These are phyloP conservation scores for Nothocercus nigrocapillus DNA, from an alignment of 2,113 vertebrate species.

Conservation along the genomic window DNA sequence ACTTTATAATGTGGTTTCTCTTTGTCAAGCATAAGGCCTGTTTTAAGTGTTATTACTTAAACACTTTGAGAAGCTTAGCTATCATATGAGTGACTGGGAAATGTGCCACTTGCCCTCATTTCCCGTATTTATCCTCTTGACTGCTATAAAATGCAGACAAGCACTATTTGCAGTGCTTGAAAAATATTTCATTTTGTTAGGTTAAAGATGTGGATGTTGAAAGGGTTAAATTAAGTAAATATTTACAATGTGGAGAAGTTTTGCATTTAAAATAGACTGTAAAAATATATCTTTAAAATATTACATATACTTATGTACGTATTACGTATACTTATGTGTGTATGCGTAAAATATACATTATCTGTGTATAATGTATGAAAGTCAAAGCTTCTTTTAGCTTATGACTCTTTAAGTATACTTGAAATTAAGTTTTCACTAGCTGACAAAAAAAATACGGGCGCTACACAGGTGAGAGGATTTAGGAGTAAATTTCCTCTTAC, in stretches of 20 bases:
- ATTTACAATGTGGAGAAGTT: background rate
- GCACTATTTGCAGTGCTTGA: background rate
- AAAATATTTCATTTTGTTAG: background rate
- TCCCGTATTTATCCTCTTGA: background rate
- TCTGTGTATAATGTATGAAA: background rate
- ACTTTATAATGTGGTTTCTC: background rate
- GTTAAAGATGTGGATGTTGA: background rate
- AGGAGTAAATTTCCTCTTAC: background rate
- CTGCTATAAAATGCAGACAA: background rate
- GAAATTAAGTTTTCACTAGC: background rate
- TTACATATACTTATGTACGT: too few relatives aligned
- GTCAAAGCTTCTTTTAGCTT: background rate
- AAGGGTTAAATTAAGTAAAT: background rate
- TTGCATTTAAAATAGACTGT: background rate
- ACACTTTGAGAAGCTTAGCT: background rate
- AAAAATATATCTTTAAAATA: background rate
- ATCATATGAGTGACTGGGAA: background rate
- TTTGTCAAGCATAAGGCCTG: background rate
- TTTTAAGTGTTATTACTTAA: background rate
- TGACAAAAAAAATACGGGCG: background rate
- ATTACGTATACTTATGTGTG: background rate
- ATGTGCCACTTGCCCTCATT: background rate
- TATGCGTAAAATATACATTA: too few relatives aligned
- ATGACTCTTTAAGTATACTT: background rate
- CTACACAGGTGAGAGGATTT: background rate